Evolutionary conservation across 2,888 invertebrate species (phyloP), one percentile per base, ranked within the genome.

Genomic region (Arge pagana): DNA sequence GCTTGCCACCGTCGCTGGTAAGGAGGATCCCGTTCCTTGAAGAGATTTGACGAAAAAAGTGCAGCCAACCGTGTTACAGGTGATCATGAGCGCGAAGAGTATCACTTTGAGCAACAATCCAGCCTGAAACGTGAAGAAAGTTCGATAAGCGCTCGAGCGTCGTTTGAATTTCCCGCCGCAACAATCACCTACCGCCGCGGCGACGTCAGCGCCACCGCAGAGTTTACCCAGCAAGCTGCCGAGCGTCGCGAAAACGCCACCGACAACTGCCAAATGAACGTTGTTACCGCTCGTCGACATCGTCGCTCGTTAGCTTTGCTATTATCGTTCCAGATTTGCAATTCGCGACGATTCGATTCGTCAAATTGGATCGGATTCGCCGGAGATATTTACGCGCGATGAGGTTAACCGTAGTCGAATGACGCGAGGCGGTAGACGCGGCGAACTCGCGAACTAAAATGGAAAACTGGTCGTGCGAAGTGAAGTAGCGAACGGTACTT

Each of bases 141-240:
- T 45, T 48, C 8, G 30, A 15, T 13, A 21, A 40, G 37, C 33
- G 24, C 11, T 36, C 41, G 11, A 42, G 30, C 31, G 30, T 26
- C 50, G 36, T 55, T 57, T 30, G 10, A 55, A 58, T 28, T 37
- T 62, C 54, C 48, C 57, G 59, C 56, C 53, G 60, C 70, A 56
- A 68, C 70, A 59, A 56, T 10, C 18, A 43, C 35, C 26, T n/a
- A 42, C 26, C 36, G 8, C 50, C 56, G 37, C 50, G 48, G 54
- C 42, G 33, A 60, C 54, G 10, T 50, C 43, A 23, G 62, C 60
- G 49, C 55, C 50, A 23, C 86, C 85, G 41, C 83, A 80, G 57
- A 86, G 68, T 79, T 87, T 88, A 26, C 85, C 87, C 42, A 85
- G 79, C 31, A 83, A 77, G 68, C 87, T 85, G 30, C 84, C 86